Percentiles rank a stretch among this genome's conserved stretches.
phyloP scores from a whole-genome alignment of 2,888 invertebrate species.

The Fragum sueziense region DNA sequence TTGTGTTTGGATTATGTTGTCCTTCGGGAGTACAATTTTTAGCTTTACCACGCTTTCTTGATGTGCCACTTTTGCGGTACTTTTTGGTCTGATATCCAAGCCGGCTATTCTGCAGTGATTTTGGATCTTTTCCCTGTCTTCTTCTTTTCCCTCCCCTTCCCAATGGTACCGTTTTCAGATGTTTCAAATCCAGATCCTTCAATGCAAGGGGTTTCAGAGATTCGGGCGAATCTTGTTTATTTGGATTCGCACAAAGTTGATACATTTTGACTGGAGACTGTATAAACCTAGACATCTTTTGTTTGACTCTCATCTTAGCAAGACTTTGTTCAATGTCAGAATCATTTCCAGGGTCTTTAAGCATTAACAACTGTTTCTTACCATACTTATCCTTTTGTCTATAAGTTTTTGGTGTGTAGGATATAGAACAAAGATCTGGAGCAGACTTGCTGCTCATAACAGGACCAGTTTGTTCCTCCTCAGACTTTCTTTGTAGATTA shows the following conservation, averaged over 20 bases:
- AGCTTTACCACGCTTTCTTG: background rate
- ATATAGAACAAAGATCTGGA: background rate
- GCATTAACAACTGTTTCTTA: background rate
- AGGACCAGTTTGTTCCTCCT: background rate
- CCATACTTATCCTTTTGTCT: background rate
- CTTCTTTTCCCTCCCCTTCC: background rate
- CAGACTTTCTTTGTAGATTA: background rate
- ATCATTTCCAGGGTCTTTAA: too few species aligned
- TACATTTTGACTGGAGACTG: conserved; percentile 21
- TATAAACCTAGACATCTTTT: conserved; percentile 11
- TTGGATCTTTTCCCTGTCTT: background rate
- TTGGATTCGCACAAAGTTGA: conserved; percentile 8
- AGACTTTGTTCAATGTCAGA: conserved; percentile 1
- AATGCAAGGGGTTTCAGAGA: background rate
- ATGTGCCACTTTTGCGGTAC: background rate
- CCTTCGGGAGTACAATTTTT: background rate
- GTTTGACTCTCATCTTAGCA: conserved; percentile 3
- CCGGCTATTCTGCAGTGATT: background rate
- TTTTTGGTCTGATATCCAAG: background rate
- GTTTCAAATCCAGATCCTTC: background rate
- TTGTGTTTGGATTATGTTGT: background rate
- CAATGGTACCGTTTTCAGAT: background rate
- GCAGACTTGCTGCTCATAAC: background rate
- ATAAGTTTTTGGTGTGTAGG: background rate
- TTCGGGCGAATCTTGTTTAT: background rate